Percentiles rank a stretch among this genome's conserved stretches.
Evolutionary conservation across 2,113 vertebrate species (phyloP).

Genomic region (Glaucidium brasilianum): DNA sequence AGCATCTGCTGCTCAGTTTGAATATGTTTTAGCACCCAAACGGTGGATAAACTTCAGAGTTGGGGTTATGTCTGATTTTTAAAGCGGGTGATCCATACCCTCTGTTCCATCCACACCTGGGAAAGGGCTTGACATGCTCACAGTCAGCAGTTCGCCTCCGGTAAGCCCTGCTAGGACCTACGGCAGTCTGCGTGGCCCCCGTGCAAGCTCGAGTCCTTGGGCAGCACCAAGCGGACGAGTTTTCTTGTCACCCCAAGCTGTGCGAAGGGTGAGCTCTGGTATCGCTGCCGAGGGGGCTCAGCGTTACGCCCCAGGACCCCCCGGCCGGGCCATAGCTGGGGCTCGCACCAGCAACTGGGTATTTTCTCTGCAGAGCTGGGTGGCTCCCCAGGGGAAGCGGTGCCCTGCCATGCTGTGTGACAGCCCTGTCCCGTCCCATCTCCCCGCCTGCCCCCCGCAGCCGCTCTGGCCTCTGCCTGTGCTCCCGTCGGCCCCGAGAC

Average conservation of each 20-base stretch:
- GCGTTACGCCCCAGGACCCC: background rate
- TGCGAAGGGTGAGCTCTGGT: background rate
- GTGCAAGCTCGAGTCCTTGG: background rate
- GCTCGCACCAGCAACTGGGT: background rate
- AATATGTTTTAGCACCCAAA: background rate
- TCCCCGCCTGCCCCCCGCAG: background rate
- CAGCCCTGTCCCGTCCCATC: background rate
- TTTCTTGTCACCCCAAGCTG: background rate
- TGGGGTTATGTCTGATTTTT: background rate
- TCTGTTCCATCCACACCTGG: background rate
- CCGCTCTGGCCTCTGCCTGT: background rate
- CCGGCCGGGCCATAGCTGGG: background rate
- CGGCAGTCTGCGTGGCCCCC: accelerated
- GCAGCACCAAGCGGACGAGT: accelerated
- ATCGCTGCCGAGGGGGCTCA: background rate
- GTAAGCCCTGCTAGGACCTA: background rate
- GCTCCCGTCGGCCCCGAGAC: background rate
- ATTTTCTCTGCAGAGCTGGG: background rate
- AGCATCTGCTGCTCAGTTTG: background rate
- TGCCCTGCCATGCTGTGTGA: background rate
- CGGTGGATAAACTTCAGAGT: background rate
- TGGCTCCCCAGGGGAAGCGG: background rate
- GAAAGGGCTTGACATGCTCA: background rate
- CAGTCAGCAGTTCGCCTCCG: background rate
- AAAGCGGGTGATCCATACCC: background rate